Base-by-base conservation (phyloP, 2,888 invertebrate genomes). In the Panopea generosa region DNA sequence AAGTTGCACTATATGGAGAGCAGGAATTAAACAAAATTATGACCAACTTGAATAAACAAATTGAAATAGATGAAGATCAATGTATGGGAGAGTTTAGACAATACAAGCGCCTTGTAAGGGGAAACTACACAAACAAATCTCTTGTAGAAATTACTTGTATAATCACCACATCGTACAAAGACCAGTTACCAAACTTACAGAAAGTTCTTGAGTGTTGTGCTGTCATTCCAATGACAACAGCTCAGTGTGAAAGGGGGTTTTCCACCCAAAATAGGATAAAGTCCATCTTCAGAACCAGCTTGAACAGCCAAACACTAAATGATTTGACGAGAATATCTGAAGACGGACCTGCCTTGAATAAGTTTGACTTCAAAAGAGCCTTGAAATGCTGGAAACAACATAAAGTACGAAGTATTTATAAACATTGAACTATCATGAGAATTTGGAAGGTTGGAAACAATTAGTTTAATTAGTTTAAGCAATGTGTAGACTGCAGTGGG, bases 81-180 rank as follows among this genome's bases (percentile, higher is more conserved):
- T 18, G 38, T 14, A 22, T 40, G 18, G 27, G 55, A 43, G 76
- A 71, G 50, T 76, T 70, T 43, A 53, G 47, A 38, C 65, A 70
- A 57, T 76, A 76, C 47, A 76, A 71, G 57, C 47, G 67, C 2
- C 52, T 77, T 16, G 68, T 72, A 16, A 11, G 43, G 20, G 65
- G 67, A n/a, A 62, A 29, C 14, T 71, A 49, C 26, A 18, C 18
- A 26, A 22, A 14, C n/a, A n/a, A n/a, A n/a, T n/a, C n/a, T n/a
- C n/a, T n/a, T n/a, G n/a, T n/a, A n/a, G n/a, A n/a, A n/a, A n/a
- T n/a, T n/a, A n/a, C n/a, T n/a, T n/a, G n/a, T n/a, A n/a, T n/a
- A n/a, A n/a, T n/a, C n/a, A n/a, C n/a, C n/a, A n/a, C n/a, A n/a
- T n/a, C n/a, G n/a, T n/a, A n/a, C 49, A n/a, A 14, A 38, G 11